phyloP scores from a whole-genome alignment of 2,113 vertebrate species.

The Sarotherodon lohbergeri region DNA sequence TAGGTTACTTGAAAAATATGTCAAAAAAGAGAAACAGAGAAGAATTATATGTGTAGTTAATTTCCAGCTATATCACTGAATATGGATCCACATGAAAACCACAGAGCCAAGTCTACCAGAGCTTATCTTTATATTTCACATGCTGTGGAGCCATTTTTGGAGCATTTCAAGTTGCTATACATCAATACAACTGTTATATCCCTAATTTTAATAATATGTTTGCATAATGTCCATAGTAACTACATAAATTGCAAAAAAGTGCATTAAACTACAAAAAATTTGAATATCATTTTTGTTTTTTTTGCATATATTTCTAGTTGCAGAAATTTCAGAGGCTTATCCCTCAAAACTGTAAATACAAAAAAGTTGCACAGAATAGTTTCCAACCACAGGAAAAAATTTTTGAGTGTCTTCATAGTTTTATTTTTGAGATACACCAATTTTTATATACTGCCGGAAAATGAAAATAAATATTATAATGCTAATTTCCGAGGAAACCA shows the following conservation, averaged over 20 bases:
- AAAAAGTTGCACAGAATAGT: background rate
- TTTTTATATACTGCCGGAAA: background rate
- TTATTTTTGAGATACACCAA: background rate
- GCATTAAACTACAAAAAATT: accelerated
- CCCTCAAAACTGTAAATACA: background rate
- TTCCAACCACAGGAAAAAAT: accelerated
- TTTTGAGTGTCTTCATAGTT: background rate
- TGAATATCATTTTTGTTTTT: accelerated
- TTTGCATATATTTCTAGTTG: accelerated
- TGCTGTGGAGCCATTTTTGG: accelerated
- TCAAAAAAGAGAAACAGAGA: background rate
- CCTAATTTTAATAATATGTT: accelerated
- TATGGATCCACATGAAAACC: background rate
- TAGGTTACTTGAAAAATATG: background rate
- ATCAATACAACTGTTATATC: background rate
- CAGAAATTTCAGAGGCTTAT: accelerated
- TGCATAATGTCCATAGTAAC: accelerated
- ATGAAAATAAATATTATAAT: background rate
- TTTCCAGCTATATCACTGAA: background rate
- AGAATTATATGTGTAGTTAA: background rate
- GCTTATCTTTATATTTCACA: background rate
- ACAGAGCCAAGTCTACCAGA: background rate
- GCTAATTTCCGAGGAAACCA: background rate
- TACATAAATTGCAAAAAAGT: background rate
- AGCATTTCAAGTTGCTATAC: background rate